Conservation (phyloP, 2,888 invertebrate genomes). For the Lochmaea capreae region DNA sequence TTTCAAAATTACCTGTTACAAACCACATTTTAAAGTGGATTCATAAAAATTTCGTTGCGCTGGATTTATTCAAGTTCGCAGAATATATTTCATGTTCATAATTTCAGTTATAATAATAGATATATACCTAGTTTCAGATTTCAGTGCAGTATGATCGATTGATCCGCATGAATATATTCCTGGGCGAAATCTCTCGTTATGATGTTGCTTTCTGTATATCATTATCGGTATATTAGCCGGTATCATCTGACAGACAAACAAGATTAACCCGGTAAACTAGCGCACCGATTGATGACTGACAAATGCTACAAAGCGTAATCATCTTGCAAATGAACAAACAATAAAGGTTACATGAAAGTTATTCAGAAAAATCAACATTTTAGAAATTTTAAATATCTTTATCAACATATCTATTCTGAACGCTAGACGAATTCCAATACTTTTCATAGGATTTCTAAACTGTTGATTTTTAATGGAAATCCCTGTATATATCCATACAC, state of each 20-base stretch:
- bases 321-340: too few species aligned
- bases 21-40: too few species aligned
- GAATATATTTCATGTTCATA: neutral
- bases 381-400: too few species aligned
- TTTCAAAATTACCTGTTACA: too few species aligned
- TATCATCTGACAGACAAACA: neutral
- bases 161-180: conserved; percentile 12
- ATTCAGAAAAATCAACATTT: too few species aligned
- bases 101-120: conserved; percentile 1
- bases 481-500: too few species aligned
- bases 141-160: conserved; percentile 15
- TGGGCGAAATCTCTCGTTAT: neutral
- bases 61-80: neutral
- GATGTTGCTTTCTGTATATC: conserved; percentile 9
- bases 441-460: too few species aligned
- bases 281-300: neutral
- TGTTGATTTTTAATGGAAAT: too few species aligned
- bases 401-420: too few species aligned
- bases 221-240: conserved; percentile 4
- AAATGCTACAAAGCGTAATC: neutral
- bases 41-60: neutral
- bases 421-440: too few species aligned
- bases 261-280: neutral
- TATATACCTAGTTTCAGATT: conserved; percentile 4
- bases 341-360: too few species aligned